A percentile compares a stretch with the other conserved stretches of the same genome.
Evolutionary conservation across 2,113 vertebrate species (phyloP).

Genomic region (Microtus ochrogaster): DNA sequence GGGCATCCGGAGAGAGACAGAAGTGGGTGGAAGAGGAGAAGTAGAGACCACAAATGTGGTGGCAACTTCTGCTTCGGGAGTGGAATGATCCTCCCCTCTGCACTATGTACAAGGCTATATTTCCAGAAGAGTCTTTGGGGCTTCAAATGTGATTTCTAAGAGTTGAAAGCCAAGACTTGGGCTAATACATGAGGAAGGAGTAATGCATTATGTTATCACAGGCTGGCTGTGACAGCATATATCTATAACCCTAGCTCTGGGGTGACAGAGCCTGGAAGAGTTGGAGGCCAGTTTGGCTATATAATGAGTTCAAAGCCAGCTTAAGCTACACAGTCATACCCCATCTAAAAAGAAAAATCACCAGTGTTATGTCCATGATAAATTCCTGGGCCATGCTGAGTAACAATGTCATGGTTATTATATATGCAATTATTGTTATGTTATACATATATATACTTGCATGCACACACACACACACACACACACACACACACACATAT

Average conservation of each 20-base stretch:
- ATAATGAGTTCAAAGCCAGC: neutral
- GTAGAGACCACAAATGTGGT: fast-evolving
- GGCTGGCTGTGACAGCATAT: no score
- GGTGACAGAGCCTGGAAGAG: neutral
- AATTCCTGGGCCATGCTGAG: neutral
- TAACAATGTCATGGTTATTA: neutral
- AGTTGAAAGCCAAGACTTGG: neutral
- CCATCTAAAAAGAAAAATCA: neutral
- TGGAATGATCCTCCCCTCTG: no score
- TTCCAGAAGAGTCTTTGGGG: neutral
- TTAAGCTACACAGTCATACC: neutral
- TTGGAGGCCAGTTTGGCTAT: neutral
- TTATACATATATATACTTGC: neutral
- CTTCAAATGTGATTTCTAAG: neutral
- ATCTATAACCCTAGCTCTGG: neutral
- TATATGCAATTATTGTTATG: neutral
- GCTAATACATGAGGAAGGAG: neutral
- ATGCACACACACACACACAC: no score
- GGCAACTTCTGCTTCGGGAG: neutral
- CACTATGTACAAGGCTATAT: no score
- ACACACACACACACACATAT: no score
- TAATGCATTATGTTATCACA: neutral
- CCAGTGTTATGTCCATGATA: neutral
- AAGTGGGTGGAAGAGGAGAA: neutral
- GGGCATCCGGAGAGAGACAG: neutral